Evolutionary conservation across 2,888 invertebrate genomes (phyloP).

Genomic region (Lymantria dispar): DNA sequence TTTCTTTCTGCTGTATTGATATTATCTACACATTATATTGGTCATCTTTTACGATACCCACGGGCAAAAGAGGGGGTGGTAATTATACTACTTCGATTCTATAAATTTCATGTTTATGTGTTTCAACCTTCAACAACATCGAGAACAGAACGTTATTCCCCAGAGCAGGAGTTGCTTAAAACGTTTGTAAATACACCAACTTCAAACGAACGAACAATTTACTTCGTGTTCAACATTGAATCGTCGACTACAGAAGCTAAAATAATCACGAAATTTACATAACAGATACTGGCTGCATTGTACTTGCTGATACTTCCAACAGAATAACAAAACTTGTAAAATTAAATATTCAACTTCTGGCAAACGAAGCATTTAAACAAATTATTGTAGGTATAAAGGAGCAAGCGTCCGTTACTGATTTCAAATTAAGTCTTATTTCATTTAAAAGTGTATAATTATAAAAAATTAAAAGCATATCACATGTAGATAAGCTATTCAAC

Average conservation of each 20-base stretch:
- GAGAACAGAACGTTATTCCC: not conserved
- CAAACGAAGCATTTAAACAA: not conserved
- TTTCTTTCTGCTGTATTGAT: too few species aligned
- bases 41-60: too few species aligned
- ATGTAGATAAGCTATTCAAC: too few species aligned
- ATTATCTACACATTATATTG: too few species aligned
- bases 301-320: not conserved
- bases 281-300: not conserved
- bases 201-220: not conserved
- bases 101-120: too few species aligned
- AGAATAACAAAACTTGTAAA: not conserved
- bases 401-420: too few species aligned
- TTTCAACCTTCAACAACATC: too few species aligned
- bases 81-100: too few species aligned
- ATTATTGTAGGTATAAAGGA: not conserved
- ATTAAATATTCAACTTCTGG: not conserved
- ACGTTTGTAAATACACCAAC: not conserved
- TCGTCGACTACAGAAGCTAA: not conserved
- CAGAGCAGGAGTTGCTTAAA: not conserved
- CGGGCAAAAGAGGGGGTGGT: too few species aligned
- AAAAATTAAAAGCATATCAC: too few species aligned
- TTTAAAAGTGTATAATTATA: too few species aligned
- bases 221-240: not conserved
- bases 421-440: too few species aligned
- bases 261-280: not conserved